Evolutionary conservation across 2,888 invertebrate genomes (phyloP), one percentile per base, ranked within the genome.

Genomic region (Sphinx pinastri): DNA sequence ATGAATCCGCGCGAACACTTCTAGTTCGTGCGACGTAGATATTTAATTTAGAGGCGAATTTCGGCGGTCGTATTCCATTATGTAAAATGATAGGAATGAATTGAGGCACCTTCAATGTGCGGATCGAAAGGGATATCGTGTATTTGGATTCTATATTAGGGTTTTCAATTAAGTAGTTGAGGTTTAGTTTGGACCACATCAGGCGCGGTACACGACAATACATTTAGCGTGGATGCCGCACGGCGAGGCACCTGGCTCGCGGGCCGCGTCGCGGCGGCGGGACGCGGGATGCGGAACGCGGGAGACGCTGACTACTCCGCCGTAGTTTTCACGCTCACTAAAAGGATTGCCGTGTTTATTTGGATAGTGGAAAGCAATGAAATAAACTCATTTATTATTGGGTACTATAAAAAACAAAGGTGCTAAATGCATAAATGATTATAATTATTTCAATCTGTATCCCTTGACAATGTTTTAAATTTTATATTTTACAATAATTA

Each of bases 281-380:
- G 84, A 79, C 74, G 72, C 80, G 79, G 73, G 77, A 76, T 74
- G 70, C 70, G 76, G 74, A 74, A 76, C 74, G 75, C 71, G 79
- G 75, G 73, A 72, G 73, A 81, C 84, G 72, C 86, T 91, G 90
- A 89, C 92, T 91, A 89, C 84, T 84, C 87, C 80, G 81, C 79
- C 80, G 76, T 87, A 92, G 89, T 92, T 92, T 91, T 88, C 89
- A 80, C 85, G 84, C 85, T 84, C 88, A 78, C 90, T 93, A 92
- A 93, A 93, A 93, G 93, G 93, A 91, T 92, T 93, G 90, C 92
- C 88, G 85, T 93, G 93, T 93, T 88, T 88, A 81, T 81, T 89
- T 88, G 87, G 89, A 89, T 85, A 88, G 87, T 88, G 84, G 79
- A 79, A 77, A 81, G 76, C 78, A 80, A 77, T 81, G 75, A 31